Evolutionary conservation across 2,888 invertebrate genomes (phyloP).

Genomic region (Calameuta pallipes): DNA sequence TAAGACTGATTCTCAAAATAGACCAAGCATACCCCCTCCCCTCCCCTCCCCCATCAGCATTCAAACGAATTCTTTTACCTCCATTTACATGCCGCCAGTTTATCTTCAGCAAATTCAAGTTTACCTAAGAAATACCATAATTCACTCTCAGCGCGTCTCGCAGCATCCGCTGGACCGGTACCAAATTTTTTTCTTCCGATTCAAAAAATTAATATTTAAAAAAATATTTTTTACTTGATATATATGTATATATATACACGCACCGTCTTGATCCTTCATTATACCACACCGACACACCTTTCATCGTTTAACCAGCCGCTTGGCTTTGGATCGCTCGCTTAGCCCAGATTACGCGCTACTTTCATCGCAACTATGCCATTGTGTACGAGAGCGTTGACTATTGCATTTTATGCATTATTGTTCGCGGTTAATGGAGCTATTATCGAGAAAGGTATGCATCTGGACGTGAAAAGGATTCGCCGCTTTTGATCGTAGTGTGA

Average conservation of each 20-base stretch:
- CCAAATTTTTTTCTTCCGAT: too few relatives aligned
- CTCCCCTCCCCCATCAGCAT: background rate
- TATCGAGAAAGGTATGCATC: constrained; percentile 2
- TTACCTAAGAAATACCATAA: background rate
- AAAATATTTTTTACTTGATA: too few relatives aligned
- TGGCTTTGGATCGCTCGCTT: constrained; percentile 31
- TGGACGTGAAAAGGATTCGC: background rate
- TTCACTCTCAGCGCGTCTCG: background rate
- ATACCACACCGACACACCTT: background rate
- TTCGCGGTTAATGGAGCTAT: constrained; percentile 36
- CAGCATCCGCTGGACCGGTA: background rate
- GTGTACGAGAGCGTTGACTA: constrained; percentile 24
- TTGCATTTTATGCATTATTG: constrained; percentile 22
- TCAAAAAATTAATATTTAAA: too few relatives aligned
- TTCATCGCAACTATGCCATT: constrained; percentile 44
- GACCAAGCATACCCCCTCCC: background rate
- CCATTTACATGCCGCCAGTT: background rate
- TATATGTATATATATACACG: background rate
- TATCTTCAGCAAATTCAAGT: background rate
- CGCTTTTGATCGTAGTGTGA: background rate
- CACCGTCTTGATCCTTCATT: background rate
- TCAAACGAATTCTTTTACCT: background rate
- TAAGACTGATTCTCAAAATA: background rate
- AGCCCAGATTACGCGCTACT: constrained; percentile 41
- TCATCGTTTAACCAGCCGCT: constrained; percentile 25